phyloP scores from a whole-genome alignment of 2,113 vertebrate species.

The Polyodon spathula region DNA sequence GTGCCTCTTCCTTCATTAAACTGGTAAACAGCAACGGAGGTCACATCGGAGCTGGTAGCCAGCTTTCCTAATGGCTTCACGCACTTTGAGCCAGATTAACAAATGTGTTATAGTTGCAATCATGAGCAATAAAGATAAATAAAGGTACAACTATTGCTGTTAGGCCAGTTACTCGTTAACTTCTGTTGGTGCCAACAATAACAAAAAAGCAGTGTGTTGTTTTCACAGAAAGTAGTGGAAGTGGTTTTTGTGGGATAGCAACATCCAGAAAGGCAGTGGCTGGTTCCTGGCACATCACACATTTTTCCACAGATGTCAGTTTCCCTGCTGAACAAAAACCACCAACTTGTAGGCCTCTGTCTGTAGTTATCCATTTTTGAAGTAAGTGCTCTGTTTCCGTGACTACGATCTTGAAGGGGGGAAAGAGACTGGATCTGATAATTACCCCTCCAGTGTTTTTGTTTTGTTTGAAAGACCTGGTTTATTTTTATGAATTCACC shows the following conservation, averaged over 20 bases:
- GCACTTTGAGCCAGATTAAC: slow-evolving; percentile 23
- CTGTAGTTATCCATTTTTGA: no score
- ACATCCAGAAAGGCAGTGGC: slow-evolving; percentile 38
- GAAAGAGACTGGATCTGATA: no score
- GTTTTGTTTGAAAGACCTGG: no score
- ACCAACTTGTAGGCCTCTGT: no score
- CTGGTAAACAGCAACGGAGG: slow-evolving; percentile 18
- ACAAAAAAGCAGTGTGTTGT: slow-evolving; percentile 42
- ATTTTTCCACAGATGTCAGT: no score
- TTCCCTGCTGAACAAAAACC: no score
- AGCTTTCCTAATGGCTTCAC: slow-evolving; percentile 26
- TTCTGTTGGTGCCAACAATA: slow-evolving; percentile 41
- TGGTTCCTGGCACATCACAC: no score
- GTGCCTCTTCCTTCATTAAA: slow-evolving; percentile 18
- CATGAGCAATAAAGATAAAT: slow-evolving; percentile 42
- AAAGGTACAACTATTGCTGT: slow-evolving; percentile 41
- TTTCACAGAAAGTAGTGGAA: slow-evolving; percentile 49
- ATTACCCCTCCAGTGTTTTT: no score
- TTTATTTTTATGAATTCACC: no score
- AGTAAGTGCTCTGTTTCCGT: no score
- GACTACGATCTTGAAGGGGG: no score
- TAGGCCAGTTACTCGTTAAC: slow-evolving; percentile 42
- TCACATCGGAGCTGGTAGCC: slow-evolving; percentile 21
- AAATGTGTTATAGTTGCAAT: slow-evolving; percentile 25
- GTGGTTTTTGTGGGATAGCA: slow-evolving; percentile 47